These are phyloP conservation scores for Tetraodon nigroviridis DNA, from an alignment of 2,113 vertebrate species.

Conservation along the genomic window DNA sequence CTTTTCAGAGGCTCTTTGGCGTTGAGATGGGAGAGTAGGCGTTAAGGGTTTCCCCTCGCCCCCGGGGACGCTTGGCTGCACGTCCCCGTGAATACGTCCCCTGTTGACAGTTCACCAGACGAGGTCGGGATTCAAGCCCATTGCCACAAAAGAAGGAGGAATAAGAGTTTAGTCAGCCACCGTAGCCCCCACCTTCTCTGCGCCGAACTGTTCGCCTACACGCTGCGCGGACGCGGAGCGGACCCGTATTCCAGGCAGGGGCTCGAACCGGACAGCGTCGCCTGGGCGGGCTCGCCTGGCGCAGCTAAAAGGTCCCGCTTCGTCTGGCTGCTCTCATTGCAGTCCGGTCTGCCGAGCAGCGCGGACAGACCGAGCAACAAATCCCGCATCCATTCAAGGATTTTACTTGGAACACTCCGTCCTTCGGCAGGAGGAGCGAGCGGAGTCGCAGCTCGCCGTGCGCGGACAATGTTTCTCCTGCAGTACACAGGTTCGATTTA, in stretches of 20 bases:
- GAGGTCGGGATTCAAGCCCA: no score
- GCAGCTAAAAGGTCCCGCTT: constrained; percentile 68
- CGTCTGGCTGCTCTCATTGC: constrained; percentile 64
- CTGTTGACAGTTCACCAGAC: constrained; percentile 9
- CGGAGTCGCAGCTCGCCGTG: constrained; percentile 28
- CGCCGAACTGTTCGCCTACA: constrained; percentile 4
- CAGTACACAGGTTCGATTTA: constrained; percentile 77
- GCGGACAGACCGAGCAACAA: constrained; percentile 51
- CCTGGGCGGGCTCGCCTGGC: constrained; percentile 54
- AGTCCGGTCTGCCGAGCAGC: constrained; percentile 67
- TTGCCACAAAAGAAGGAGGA: no score
- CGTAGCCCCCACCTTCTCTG: not conserved
- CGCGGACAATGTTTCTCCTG: constrained; percentile 78
- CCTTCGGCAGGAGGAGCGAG: constrained; percentile 47
- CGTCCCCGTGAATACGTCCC: constrained; percentile 1
- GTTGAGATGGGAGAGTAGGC: not conserved
- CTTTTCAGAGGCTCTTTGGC: not conserved
- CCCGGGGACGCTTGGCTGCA: not conserved
- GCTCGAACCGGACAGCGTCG: constrained; percentile 47
- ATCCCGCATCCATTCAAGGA: constrained; percentile 56
- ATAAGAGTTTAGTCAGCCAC: not conserved
- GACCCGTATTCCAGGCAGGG: not conserved
- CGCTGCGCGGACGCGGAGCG: constrained; percentile 10
- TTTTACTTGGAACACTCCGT: constrained; percentile 43
- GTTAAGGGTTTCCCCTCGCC: not conserved